These are phyloP conservation scores for Cossypha dichroa DNA, from an alignment of 2,797 vertebrate genomes.

Conservation along the genomic window DNA sequence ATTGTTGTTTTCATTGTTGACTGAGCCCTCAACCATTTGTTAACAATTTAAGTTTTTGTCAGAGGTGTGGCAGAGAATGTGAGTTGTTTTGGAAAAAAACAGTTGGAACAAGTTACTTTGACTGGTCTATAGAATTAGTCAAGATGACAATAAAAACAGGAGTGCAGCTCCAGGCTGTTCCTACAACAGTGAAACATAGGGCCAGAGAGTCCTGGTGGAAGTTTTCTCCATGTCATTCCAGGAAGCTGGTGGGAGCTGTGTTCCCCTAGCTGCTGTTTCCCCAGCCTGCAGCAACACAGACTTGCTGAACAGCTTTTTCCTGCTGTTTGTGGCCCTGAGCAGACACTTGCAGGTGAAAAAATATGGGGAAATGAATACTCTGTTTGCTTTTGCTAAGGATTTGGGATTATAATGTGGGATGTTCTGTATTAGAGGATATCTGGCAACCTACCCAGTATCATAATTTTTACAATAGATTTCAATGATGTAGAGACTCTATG, in stretches of 20 bases:
- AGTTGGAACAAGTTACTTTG: conserved; percentile 22
- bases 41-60: conserved; percentile 19
- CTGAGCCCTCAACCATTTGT: conserved; percentile 14
- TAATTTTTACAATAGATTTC: neutral
- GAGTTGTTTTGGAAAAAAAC: conserved; percentile 36
- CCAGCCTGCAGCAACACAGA: neutral
- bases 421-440: neutral
- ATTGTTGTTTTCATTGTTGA: neutral
- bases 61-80: neutral
- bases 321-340: neutral
- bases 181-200: neutral
- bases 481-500: neutral
- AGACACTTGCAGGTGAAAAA: neutral
- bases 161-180: neutral
- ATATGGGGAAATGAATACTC: neutral
- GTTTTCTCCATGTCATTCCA: neutral
- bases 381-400: neutral
- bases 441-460: neutral
- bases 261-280: neutral
- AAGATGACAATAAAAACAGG: neutral
- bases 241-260: neutral
- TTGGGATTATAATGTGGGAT: neutral
- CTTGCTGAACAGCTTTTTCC: neutral
- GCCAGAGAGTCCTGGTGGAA: neutral
- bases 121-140: conserved; percentile 9